These are phyloP conservation scores for Egretta garzetta DNA, from an alignment of 2,113 vertebrate species.

Conservation along the genomic window DNA sequence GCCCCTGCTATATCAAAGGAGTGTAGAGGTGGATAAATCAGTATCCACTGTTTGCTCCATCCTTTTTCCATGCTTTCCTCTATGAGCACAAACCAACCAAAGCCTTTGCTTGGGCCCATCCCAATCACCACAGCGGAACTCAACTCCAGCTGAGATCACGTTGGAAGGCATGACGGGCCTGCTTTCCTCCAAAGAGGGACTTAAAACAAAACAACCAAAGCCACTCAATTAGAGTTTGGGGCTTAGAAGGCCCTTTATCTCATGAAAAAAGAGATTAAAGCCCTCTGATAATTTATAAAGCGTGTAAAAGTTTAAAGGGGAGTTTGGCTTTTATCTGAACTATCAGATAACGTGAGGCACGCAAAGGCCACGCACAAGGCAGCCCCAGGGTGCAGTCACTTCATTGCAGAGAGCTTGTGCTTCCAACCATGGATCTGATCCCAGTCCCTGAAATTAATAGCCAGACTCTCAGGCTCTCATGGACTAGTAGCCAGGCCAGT, in stretches of 20 bases:
- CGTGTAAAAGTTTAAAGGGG: slow-evolving; percentile 61
- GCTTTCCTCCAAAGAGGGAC: slow-evolving; percentile 10
- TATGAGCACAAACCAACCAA: background rate
- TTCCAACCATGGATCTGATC: slow-evolving; percentile 9
- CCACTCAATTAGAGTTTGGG: slow-evolving; percentile 59
- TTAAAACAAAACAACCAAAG: slow-evolving; percentile 53
- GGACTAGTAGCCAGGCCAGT: background rate
- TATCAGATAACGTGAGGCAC: slow-evolving; percentile 40
- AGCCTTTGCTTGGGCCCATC: background rate
- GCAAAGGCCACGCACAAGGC: slow-evolving; percentile 34
- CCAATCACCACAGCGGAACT: background rate
- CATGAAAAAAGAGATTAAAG: slow-evolving; percentile 64
- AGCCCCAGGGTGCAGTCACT: slow-evolving; percentile 21
- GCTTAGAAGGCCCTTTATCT: slow-evolving; percentile 65
- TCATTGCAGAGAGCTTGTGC: background rate
- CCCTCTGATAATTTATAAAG: slow-evolving; percentile 66
- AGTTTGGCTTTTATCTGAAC: slow-evolving; percentile 59
- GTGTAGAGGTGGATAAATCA: background rate
- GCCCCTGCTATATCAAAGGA: background rate
- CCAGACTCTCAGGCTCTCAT: background rate
- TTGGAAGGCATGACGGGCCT: background rate
- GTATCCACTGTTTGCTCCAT: background rate
- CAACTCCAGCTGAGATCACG: background rate
- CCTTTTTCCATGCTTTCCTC: background rate
- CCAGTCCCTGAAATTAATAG: slow-evolving; percentile 15